phyloP scores from a whole-genome alignment of 2,113 vertebrate species.

The Neopipo cinnamomea region DNA sequence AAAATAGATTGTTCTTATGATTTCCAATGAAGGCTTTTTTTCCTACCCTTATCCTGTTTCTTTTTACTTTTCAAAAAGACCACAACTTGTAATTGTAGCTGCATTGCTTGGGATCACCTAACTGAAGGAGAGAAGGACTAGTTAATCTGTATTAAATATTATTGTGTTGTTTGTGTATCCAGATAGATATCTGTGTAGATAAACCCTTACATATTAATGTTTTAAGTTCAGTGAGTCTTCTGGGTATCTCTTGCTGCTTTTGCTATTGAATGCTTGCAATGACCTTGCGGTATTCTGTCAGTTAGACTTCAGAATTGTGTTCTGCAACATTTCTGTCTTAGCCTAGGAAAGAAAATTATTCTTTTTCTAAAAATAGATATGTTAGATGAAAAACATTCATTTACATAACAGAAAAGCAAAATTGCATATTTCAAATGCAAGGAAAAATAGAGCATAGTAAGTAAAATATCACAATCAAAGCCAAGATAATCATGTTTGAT shows the following conservation, averaged over 20 bases:
- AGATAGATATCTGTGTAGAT: not conserved
- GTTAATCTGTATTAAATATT: not conserved
- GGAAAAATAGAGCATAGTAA: conserved; percentile 35
- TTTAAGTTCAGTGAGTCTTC: not conserved
- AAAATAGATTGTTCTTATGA: not conserved
- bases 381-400: conserved; percentile 47
- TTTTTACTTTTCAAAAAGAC: not conserved
- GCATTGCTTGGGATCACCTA: not conserved
- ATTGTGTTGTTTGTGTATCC: not conserved
- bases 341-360: not conserved
- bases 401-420: conserved; percentile 57
- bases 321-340: not conserved
- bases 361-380: conserved; percentile 39
- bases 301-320: conserved; percentile 2
- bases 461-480: conserved; percentile 55
- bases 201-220: not conserved
- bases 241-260: not conserved
- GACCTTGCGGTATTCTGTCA: not conserved
- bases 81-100: not conserved
- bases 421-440: conserved; percentile 33
- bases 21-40: not conserved
- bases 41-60: not conserved
- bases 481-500: conserved; percentile 57
- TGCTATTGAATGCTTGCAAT: not conserved
- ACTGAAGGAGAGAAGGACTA: not conserved